phyloP scores from a whole-genome alignment of 2,888 invertebrate species.

The Agriopis leucophaearia region DNA sequence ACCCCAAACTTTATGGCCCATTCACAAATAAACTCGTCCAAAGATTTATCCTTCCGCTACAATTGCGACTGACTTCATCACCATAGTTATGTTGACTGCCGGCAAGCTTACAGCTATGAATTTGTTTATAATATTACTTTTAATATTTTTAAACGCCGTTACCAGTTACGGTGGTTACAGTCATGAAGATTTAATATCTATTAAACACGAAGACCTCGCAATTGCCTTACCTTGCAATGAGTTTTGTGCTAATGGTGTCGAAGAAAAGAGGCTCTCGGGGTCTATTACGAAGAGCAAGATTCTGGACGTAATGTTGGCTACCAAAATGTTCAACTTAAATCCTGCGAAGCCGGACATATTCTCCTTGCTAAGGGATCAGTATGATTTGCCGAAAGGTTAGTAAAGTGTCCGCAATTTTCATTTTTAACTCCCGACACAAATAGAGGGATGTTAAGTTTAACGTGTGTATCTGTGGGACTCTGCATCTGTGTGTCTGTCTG shows the following conservation, averaged over 20 bases:
- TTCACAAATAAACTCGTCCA: slow-evolving; percentile 26
- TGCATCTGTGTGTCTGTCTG: no score
- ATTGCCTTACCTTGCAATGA: slow-evolving; percentile 53
- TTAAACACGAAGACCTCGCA: slow-evolving; percentile 59
- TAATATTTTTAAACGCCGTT: slow-evolving; percentile 32
- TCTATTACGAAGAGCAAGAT: slow-evolving; percentile 59
- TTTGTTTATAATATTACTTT: slow-evolving; percentile 26
- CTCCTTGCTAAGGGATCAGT: slow-evolving; percentile 66
- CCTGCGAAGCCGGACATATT: slow-evolving; percentile 64
- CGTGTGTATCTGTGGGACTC: no score
- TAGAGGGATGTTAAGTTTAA: no score
- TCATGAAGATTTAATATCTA: slow-evolving; percentile 45
- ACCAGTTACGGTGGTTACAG: slow-evolving; percentile 35
- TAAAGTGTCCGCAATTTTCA: slow-evolving; percentile 4
- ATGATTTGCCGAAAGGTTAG: slow-evolving; percentile 75
- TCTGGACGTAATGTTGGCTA: slow-evolving; percentile 69
- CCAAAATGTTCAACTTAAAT: slow-evolving; percentile 60
- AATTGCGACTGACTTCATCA: slow-evolving; percentile 13
- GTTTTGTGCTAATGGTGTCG: slow-evolving; percentile 52
- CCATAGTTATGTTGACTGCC: slow-evolving; percentile 50
- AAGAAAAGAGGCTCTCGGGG: slow-evolving; percentile 52
- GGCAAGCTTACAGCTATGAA: slow-evolving; percentile 51
- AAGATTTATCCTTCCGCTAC: slow-evolving; percentile 28
- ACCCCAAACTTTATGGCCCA: slow-evolving; percentile 30
- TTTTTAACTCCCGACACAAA: not conserved